phyloP scores from a whole-genome alignment of 2,113 vertebrate species.

The Caranx melampygus region DNA sequence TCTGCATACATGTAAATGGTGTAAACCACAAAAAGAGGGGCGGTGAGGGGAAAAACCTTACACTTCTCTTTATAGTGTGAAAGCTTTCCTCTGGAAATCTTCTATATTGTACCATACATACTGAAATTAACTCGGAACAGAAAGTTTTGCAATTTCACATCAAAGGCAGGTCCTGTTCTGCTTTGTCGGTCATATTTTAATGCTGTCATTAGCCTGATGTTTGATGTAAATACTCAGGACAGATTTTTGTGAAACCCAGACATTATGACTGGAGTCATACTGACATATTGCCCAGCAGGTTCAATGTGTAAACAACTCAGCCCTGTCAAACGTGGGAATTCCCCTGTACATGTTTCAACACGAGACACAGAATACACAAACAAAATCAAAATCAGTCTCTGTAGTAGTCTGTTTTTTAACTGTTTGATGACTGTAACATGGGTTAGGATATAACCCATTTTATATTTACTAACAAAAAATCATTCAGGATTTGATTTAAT shows the following conservation, averaged over 20 bases:
- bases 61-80: background rate
- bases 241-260: background rate
- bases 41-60: constrained; percentile 8
- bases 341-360: constrained; percentile 17
- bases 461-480: too few relatives aligned
- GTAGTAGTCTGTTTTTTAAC: background rate
- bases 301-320: constrained; percentile 39
- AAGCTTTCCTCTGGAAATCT: background rate
- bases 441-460: too few relatives aligned
- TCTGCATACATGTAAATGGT: constrained; percentile 8
- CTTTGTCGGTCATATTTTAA: background rate
- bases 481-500: background rate
- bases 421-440: too few relatives aligned
- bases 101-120: background rate
- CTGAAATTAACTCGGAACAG: background rate
- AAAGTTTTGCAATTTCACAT: background rate
- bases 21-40: background rate
- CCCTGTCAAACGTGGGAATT: constrained; percentile 44
- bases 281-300: background rate
- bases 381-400: background rate
- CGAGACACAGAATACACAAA: background rate
- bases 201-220: background rate
- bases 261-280: background rate
- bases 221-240: background rate
- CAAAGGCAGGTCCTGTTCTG: background rate